Evolutionary conservation across 1,140 invertebrate genomes (phyloP).

Genomic region (Ceratina japonica): DNA sequence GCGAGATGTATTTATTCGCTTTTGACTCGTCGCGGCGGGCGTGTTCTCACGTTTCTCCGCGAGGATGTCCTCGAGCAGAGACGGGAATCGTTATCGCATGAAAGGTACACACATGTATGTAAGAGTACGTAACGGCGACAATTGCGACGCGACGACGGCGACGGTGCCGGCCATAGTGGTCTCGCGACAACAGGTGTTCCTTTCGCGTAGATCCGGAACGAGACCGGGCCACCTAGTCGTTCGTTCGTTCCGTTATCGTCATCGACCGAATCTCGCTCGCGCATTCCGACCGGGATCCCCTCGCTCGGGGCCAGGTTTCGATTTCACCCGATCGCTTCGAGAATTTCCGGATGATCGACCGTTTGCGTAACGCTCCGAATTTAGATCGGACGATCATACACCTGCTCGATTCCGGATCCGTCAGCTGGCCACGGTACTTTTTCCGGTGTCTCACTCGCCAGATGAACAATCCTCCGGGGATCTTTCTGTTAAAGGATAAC

Average conservation of each 20-base stretch:
- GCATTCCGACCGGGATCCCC: no score
- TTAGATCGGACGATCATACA: background rate
- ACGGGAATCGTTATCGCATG: constrained; percentile 26
- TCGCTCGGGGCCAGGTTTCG: constrained; percentile 16
- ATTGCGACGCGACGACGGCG: constrained; percentile 1
- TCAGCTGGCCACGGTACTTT: background rate
- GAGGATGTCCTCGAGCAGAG: constrained; percentile 35
- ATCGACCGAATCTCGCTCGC: constrained; percentile 12
- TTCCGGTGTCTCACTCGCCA: no score
- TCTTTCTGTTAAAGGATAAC: no score
- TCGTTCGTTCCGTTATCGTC: background rate
- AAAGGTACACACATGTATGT: background rate
- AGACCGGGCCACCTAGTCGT: background rate
- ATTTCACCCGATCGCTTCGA: constrained; percentile 23
- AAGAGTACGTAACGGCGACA: no score
- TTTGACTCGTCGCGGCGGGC: background rate
- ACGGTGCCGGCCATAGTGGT: background rate
- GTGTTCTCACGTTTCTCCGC: constrained; percentile 20
- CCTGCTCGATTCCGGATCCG: no score
- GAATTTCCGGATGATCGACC: constrained; percentile 27
- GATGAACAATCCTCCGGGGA: no score
- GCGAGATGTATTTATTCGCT: no score
- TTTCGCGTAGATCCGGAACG: constrained; percentile 12
- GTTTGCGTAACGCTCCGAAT: constrained; percentile 33
- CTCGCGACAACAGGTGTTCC: constrained; percentile 39